Evolutionary conservation across 2,113 vertebrate genomes (phyloP), one percentile per base, ranked within the genome.

Genomic region (Melanocharis versteri): DNA sequence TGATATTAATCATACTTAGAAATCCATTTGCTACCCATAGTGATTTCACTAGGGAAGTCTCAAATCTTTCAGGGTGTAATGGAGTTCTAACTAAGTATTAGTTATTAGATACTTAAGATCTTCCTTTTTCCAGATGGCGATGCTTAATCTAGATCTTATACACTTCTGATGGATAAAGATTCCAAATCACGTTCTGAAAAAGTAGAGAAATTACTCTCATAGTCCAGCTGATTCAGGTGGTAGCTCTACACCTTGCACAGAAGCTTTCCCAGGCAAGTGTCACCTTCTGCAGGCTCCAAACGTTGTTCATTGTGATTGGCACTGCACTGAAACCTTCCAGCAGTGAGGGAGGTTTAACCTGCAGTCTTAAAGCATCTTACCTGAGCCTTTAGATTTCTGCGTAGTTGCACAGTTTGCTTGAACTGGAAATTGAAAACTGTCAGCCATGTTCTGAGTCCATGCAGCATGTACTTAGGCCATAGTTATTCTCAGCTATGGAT

Each of bases 1-100:
- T 64, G 42, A 42, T 94, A 93, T 87, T 95, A 94, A 95, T 91
- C 70, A 85, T 87, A 77, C 78, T 97, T 94, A 93, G 30, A 95
- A 94, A 88, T 93, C 45, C 61, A 91, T 95, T 97, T 95, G n/a
- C 66, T 87, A 68, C 58, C 62, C 26, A 5, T 45, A 70, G 51
- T 81, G 44, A 88, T 94, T 95, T 95, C 84, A 86, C 42, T 71
- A 51, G 78, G 42, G 47, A 90, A 68, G 75, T 31, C 85, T 77
- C 68, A 71, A 60, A 42, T 60, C 56, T 93, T 97, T 83, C 91
- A 77, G 40, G 13, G 16, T 94, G 16, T 94, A 95, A 94, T 83
- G 21, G 56, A 86, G 44, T 72, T 87, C 33, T 88, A 91, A 81
- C 0, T 86, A 91, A 89, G 68, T 82, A 65, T 93, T 96, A 95